phyloP scores from a whole-genome alignment of 2,888 invertebrate species.

The Amphimallon solstitiale region DNA sequence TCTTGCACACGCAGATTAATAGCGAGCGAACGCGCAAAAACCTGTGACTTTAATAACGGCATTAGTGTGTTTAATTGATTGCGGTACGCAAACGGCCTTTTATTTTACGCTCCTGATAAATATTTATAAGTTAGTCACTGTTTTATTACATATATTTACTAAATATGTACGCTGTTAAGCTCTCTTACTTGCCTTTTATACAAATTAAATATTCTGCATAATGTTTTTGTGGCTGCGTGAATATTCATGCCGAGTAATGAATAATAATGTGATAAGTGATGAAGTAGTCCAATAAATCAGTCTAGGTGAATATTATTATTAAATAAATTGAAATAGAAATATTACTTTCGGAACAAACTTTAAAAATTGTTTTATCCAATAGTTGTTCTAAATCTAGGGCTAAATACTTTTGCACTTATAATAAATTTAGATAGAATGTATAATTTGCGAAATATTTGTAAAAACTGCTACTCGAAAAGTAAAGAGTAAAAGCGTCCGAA shows the following conservation, averaged over 20 bases:
- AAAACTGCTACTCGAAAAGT: no score
- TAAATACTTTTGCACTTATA: no score
- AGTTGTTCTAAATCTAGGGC: no score
- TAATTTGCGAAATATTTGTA: no score
- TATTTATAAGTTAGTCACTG: background rate
- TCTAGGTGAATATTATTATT: background rate
- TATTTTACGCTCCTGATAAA: background rate
- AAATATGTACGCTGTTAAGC: background rate
- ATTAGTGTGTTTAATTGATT: constrained; percentile 1
- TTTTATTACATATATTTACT: background rate
- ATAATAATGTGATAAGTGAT: background rate
- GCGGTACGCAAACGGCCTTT: background rate
- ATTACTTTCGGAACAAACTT: background rate
- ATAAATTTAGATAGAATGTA: no score
- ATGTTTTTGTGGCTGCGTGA: background rate
- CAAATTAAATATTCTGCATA: background rate
- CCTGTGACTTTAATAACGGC: constrained; percentile 1
- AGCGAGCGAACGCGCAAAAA: background rate
- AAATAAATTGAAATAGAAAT: background rate
- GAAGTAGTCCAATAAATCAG: background rate
- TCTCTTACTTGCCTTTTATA: background rate
- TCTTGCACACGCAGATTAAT: background rate
- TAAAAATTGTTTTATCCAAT: no score
- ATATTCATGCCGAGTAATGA: background rate
- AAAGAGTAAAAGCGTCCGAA: no score